Base-by-base conservation (phyloP, 1,140 invertebrate species). In the Hylaeus anthracinus region DNA sequence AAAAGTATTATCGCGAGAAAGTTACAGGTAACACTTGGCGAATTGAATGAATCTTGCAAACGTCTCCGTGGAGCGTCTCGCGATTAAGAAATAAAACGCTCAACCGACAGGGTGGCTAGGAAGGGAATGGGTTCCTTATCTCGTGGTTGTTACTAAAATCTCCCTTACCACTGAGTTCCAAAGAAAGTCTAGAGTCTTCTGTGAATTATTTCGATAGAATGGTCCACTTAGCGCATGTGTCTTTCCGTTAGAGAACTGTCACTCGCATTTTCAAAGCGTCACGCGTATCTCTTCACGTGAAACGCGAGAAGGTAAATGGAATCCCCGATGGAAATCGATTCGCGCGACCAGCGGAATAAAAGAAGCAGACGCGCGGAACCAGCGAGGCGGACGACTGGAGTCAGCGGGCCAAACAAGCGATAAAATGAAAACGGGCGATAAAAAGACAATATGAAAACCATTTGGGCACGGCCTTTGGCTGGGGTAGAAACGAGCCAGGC, bases 381-480 rank as follows among this genome's bases (percentile, higher is more conserved):
- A 77, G 66, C 75, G 79, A 83, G 65, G 70, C 51, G 53, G 76
- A 75, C 61, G 79, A 85, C 77, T 72, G 66, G 71, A 89, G 73
- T 82, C 83, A 71, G 87, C 83, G 82, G 26, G 82, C 90, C 88
- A 93, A 93, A 93, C 92, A 93, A 93, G 92, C 92, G 86, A 92
- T 93, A 94, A 93, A 94, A 93, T 89, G 92, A 92, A 90, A 93
- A 93, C 90, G 92, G 92, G 91, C 92, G 92, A 89, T 93, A 93
- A 93, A 93, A 93, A 93, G 92, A 93, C 92, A 93, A 92, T 93
- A 93, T 93, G 92, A 92, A 92, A 93, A 92, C 91, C 89, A 92
- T 93, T 93, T 88, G 86, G 82, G 88, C 82, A 84, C 79, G 80
- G 26, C 67, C 76, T 79, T 39, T 70, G 72, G 61, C 70, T 64